Evolutionary conservation across 2,113 vertebrate species (phyloP), one percentile per base, ranked within the genome.

Genomic region (Hippocampus comes): DNA sequence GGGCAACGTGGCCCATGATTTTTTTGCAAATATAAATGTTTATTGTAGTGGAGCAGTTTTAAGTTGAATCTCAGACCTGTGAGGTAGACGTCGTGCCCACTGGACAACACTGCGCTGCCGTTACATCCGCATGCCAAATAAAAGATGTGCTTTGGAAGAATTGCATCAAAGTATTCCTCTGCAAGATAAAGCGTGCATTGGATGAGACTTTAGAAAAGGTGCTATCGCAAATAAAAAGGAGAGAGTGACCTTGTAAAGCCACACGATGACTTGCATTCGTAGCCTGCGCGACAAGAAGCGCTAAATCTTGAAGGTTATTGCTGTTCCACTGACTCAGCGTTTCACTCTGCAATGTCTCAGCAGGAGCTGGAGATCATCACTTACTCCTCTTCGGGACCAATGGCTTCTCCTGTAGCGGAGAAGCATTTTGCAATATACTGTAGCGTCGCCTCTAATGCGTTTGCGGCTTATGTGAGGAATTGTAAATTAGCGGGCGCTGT

Each of bases 231-330:
- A 88, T 87, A 83, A 88, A 80, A 86, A 5, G 53, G 21, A 11
- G 38, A 10, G 6, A 88, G 86, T 68, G 85, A 85, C 78, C 74
- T 59, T 30, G 55, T 73, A 55, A 67, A 12, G 73, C 78, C 77
- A 67, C 71, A 56, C 66, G 41, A 25, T 41, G 66, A 70, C 78
- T 74, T 68, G 56, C 49, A 63, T 67, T 76, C 49, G 25, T 25
- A 68, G 75, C 59, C 42, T 38, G 41, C 43, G 78, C 63, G 73
- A 81, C 81, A 82, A 83, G 78, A 73, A 75, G 77, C 27, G 73
- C 66, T 68, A 42, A 73, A 78, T 66, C 79, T 86, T 80, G 78
- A 74, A 87, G 86, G 86, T 82, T 83, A 77, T 18, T 43, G 71
- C 66, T 68, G 65, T 77, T 48, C 46, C 68, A 42, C 87, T 77